phyloP scores from a whole-genome alignment of 2,888 invertebrate species.

The Gortyna flavago region DNA sequence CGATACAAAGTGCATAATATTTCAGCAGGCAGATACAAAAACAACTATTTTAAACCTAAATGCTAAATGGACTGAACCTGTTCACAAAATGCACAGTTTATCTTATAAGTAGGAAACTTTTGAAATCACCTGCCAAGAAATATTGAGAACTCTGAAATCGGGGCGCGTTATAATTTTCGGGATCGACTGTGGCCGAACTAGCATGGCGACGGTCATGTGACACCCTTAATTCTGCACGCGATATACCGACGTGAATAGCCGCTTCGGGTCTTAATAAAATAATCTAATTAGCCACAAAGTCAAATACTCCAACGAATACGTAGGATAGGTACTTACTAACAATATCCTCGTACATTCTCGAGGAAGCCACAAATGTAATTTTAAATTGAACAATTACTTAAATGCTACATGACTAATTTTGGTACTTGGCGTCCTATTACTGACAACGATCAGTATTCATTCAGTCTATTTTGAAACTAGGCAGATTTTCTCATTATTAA shows the following conservation, averaged over 20 bases:
- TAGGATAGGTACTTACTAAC: constrained; percentile 10
- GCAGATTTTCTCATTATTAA: constrained; percentile 38
- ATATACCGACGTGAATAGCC: constrained; percentile 36
- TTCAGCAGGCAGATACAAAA: background rate
- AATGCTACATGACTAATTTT: constrained; percentile 48
- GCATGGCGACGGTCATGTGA: constrained; percentile 52
- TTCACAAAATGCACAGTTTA: background rate
- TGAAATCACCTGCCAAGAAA: background rate
- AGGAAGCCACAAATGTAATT: constrained; percentile 39
- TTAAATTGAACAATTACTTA: constrained; percentile 55
- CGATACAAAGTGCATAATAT: background rate
- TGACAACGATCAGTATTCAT: constrained; percentile 36
- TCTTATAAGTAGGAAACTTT: constrained; percentile 1
- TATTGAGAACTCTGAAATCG: constrained; percentile 27
- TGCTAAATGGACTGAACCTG: background rate
- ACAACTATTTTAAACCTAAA: background rate
- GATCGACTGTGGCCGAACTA: constrained; percentile 41
- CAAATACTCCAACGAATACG: constrained; percentile 23
- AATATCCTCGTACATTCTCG: constrained; percentile 27
- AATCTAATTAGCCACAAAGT: constrained; percentile 47
- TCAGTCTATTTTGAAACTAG: constrained; percentile 21
- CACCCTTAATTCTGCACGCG: constrained; percentile 57
- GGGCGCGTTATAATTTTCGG: constrained; percentile 44
- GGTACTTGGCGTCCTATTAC: constrained; percentile 27
- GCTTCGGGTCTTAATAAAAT: constrained; percentile 48